phyloP scores from a whole-genome alignment of 2,888 invertebrate species.

The Nomada fucata region DNA sequence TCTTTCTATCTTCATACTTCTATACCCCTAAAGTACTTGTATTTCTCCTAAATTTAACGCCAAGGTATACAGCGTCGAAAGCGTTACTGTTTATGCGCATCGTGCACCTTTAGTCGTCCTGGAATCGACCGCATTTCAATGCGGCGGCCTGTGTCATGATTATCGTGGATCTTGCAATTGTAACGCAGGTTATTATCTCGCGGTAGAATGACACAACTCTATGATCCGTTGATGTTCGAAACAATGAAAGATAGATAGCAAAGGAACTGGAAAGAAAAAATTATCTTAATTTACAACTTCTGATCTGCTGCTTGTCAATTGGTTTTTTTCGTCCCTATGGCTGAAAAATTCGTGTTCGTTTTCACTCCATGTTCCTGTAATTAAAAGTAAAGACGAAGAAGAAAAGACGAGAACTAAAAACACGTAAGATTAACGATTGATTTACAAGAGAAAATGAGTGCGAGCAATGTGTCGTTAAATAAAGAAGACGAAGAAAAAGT shows the following conservation, averaged over 20 bases:
- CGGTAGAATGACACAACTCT: neutral
- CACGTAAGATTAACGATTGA: neutral
- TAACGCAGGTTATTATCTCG: neutral
- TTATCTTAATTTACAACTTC: neutral
- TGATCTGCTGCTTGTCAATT: neutral
- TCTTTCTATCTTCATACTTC: slow-evolving; percentile 23
- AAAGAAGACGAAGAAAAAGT: neutral
- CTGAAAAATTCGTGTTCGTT: neutral
- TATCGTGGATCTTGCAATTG: too few species aligned
- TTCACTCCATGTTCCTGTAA: slow-evolving; percentile 29
- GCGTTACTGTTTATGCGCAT: slow-evolving; percentile 1
- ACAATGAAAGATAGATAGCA: neutral
- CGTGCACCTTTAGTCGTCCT: neutral
- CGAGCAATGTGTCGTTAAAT: too few species aligned
- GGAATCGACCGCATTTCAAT: neutral
- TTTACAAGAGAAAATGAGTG: too few species aligned
- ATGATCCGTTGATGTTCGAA: neutral
- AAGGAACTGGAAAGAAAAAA: neutral
- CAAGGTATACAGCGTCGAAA: slow-evolving; percentile 35
- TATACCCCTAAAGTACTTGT: slow-evolving; percentile 8
- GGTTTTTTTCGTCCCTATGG: neutral
- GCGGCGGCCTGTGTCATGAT: neutral
- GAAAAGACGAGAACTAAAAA: neutral
- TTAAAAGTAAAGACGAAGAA: slow-evolving; percentile 6
- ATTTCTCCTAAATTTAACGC: slow-evolving; percentile 77